A percentile compares a stretch with the other conserved stretches of the same genome.
These are phyloP conservation scores for Eretmocerus hayati DNA, from an alignment of 2,888 invertebrate species.

Conservation along the genomic window DNA sequence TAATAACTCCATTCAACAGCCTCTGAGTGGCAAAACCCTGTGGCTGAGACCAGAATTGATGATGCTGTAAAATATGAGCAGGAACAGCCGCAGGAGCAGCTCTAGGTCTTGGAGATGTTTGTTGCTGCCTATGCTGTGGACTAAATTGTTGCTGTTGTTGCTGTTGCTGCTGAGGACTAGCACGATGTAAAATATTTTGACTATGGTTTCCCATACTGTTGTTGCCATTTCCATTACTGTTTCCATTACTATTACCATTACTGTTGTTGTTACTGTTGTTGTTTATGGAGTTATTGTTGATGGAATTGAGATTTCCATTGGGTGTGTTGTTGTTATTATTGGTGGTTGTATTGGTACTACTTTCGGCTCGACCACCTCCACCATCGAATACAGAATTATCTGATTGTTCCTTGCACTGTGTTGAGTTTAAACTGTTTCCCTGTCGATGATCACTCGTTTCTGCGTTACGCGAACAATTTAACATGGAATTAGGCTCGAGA, in stretches of 20 bases:
- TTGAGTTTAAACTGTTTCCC: slow-evolving; percentile 34
- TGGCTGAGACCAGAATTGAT: slow-evolving; percentile 45
- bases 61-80: slow-evolving; percentile 50
- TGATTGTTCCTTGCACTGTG: slow-evolving; percentile 46
- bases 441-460: slow-evolving; percentile 20
- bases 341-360: no score
- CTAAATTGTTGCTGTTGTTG: slow-evolving; percentile 32
- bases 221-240: slow-evolving; percentile 3
- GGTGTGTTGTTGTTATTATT: not conserved
- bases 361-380: slow-evolving; percentile 43
- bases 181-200: slow-evolving; percentile 27
- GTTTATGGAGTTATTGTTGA: not conserved
- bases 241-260: not conserved
- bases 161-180: slow-evolving; percentile 38
- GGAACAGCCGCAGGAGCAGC: slow-evolving; percentile 53
- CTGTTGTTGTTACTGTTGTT: slow-evolving; percentile 3
- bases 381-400: slow-evolving; percentile 55
- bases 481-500: slow-evolving; percentile 37
- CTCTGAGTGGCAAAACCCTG: slow-evolving; percentile 42
- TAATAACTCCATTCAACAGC: slow-evolving; percentile 44
- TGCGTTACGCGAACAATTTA: no score
- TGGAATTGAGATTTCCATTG: not conserved
- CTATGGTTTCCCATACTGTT: no score
- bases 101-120: slow-evolving; percentile 35
- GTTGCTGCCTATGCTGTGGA: slow-evolving; percentile 27